Conservation (phyloP, 1,140 invertebrate species). For the Ostrea denselamellosa region DNA sequence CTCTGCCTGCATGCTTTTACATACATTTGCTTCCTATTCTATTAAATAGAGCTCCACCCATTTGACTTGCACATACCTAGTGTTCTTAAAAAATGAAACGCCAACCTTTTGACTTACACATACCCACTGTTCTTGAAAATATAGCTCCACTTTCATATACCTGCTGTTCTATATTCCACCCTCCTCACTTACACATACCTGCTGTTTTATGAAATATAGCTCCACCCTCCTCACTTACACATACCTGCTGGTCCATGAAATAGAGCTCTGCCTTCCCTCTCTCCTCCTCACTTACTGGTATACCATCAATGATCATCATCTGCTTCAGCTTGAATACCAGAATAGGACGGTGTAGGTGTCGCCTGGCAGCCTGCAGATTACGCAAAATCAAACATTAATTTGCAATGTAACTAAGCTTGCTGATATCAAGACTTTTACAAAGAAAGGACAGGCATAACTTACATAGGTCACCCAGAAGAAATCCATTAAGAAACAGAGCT, state of each 20-base stretch:
- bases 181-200: background rate
- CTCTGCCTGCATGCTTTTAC: too few relatives aligned
- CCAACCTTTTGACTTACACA: background rate
- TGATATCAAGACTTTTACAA: too few relatives aligned
- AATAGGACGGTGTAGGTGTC: constrained; percentile 76
- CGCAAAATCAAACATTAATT: too few relatives aligned
- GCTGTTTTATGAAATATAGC: background rate
- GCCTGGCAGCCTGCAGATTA: constrained; percentile 69
- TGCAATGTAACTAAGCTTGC: too few relatives aligned
- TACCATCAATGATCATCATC: constrained; percentile 77
- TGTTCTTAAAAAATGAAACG: too few relatives aligned
- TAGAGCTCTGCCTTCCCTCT: constrained; percentile 75
- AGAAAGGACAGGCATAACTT: too few relatives aligned
- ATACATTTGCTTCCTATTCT: too few relatives aligned
- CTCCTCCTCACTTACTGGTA: constrained; percentile 77
- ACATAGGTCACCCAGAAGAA: too few relatives aligned
- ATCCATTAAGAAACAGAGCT: too few relatives aligned
- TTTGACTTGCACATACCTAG: background rate
- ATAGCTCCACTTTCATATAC: background rate
- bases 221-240: background rate
- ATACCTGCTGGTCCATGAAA: constrained; percentile 76
- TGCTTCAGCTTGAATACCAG: constrained; percentile 74
- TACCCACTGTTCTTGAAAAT: background rate
- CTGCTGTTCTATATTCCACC: background rate
- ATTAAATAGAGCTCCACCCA: background rate